These are phyloP conservation scores for Odontomachus brunneus DNA, from an alignment of 1,140 invertebrate species.

Conservation along the genomic window DNA sequence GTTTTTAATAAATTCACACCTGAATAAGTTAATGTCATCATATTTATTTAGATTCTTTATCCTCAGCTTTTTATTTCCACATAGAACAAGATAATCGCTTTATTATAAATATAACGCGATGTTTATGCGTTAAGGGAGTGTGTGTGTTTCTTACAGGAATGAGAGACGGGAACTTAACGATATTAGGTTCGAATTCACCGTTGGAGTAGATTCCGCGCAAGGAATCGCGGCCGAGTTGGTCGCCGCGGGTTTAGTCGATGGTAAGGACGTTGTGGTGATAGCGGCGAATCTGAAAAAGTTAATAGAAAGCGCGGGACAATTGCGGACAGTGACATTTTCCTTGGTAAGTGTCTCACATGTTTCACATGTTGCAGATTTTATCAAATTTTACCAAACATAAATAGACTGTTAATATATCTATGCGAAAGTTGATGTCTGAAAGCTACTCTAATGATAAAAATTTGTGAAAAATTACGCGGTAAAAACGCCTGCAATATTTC, in stretches of 20 bases:
- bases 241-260: constrained; percentile 96
- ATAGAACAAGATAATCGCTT: neutral
- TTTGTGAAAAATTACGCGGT: no score
- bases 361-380: neutral
- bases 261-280: constrained; percentile 95
- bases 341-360: constrained; percentile 89
- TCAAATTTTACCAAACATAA: constrained; percentile 20
- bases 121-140: neutral
- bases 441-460: constrained; percentile 31
- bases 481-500: no score
- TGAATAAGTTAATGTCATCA: neutral
- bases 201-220: constrained; percentile 96
- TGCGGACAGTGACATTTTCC: constrained; percentile 94
- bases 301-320: constrained; percentile 88
- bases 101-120: constrained; percentile 12
- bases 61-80: neutral
- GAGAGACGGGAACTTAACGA: constrained; percentile 97
- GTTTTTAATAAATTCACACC: no score
- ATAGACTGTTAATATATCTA: neutral
- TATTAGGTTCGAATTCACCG: constrained; percentile 98
- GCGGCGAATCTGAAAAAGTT: constrained; percentile 96
- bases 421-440: neutral
- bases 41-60: neutral
- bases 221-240: constrained; percentile 97
- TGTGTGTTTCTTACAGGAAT: constrained; percentile 88